Conservation (phyloP, 2,888 invertebrate species). For the Dynastes grantii region DNA sequence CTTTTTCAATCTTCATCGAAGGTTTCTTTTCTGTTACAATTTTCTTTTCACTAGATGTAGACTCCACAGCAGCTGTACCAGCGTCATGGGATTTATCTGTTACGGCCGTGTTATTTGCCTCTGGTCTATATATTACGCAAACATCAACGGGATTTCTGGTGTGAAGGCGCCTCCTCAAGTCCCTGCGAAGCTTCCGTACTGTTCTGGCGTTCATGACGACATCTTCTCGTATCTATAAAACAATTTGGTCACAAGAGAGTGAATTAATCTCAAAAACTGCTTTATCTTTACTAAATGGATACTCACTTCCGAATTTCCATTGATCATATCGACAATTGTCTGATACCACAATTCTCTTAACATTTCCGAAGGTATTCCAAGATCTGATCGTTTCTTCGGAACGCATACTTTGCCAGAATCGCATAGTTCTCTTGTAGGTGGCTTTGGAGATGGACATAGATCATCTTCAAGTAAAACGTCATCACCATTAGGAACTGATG, state of each 20-base stretch:
- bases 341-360: slow-evolving; percentile 65
- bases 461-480: slow-evolving; percentile 69
- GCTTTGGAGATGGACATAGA: slow-evolving; percentile 63
- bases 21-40: neutral
- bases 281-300: neutral
- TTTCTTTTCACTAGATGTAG: neutral
- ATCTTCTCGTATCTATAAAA: slow-evolving; percentile 33
- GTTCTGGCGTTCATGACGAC: slow-evolving; percentile 34
- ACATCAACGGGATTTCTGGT: neutral
- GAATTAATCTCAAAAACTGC: neutral
- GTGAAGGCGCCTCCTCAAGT: slow-evolving; percentile 37
- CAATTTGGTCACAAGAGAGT: neutral
- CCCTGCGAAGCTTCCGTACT: slow-evolving; percentile 23
- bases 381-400: slow-evolving; percentile 58
- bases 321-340: slow-evolving; percentile 57
- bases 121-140: neutral
- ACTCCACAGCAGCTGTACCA: no score
- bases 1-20: neutral
- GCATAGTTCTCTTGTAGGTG: slow-evolving; percentile 66
- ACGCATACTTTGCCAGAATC: slow-evolving; percentile 65
- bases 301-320: slow-evolving; percentile 48
- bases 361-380: slow-evolving; percentile 61
- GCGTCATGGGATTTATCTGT: no score
- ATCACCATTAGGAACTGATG: slow-evolving; percentile 69
- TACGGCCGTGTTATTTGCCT: no score